phyloP scores from a whole-genome alignment of 2,888 invertebrate species.

The Drosophila borborema region DNA sequence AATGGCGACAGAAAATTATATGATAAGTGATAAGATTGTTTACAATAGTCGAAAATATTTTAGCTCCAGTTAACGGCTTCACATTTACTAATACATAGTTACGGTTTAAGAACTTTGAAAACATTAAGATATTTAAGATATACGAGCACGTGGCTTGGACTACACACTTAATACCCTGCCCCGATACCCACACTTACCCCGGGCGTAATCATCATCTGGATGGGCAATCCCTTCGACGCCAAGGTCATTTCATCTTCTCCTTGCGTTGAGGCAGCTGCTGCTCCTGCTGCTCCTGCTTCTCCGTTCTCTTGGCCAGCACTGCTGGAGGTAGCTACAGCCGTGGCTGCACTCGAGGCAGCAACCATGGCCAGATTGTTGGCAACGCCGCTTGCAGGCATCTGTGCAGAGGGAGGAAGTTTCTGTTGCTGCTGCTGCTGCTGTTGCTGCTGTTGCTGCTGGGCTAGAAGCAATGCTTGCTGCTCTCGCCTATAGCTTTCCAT shows the following conservation, averaged over 20 bases:
- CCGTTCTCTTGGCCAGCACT: constrained; percentile 42
- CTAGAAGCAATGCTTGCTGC: constrained; percentile 75
- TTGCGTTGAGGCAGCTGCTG: constrained; percentile 40
- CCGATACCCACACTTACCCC: constrained; percentile 83
- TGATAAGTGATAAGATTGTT: constrained; percentile 43
- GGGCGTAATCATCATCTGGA: constrained; percentile 85
- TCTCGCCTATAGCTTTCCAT: constrained; percentile 84
- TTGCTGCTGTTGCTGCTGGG: constrained; percentile 60
- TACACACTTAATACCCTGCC: constrained; percentile 33
- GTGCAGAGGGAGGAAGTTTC: constrained; percentile 20
- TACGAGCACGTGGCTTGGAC: constrained; percentile 56
- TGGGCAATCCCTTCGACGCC: constrained; percentile 74
- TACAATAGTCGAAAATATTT: constrained; percentile 58
- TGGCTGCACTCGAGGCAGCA: constrained; percentile 70
- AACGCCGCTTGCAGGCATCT: constrained; percentile 44
- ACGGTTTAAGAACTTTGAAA: constrained; percentile 77
- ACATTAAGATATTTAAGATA: constrained; percentile 78
- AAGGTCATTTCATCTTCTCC: constrained; percentile 63
- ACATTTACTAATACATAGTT: constrained; percentile 78
- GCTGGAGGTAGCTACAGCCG: constrained; percentile 67
- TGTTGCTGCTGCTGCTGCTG: constrained; percentile 49
- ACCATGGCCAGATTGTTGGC: constrained; percentile 71
- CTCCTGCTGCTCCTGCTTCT: constrained; percentile 19
- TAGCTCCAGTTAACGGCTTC: constrained; percentile 77
- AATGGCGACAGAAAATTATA: constrained; percentile 23